Evolutionary conservation across 2,888 invertebrate genomes (phyloP).

Genomic region (Metellina segmentata): DNA sequence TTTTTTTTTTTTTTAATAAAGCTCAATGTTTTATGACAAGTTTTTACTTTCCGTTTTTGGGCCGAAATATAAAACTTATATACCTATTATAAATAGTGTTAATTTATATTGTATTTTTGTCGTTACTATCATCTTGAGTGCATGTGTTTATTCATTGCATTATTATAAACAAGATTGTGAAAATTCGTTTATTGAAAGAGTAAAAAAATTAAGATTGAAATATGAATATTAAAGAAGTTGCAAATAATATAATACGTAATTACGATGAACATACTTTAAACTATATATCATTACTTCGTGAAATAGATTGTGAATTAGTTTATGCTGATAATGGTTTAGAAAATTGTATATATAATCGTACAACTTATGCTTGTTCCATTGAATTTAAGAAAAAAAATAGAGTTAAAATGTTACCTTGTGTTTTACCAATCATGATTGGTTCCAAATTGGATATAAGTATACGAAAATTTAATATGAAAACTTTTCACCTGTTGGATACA

Average conservation of each 20-base stretch:
- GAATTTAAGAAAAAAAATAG: conserved; percentile 26
- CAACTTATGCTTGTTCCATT: conserved; percentile 42
- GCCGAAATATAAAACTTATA: conserved; percentile 25
- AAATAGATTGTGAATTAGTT: conserved; percentile 34
- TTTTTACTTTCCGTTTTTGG: conserved; percentile 48
- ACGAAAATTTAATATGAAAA: conserved; percentile 18
- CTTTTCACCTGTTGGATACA: background rate
- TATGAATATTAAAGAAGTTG: conserved; percentile 32
- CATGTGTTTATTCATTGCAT: conserved; percentile 30
- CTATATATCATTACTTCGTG: background rate
- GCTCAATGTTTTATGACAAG: conserved; percentile 20
- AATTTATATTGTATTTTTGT: conserved; percentile 47
- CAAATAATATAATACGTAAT: conserved; percentile 18
- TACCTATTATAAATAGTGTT: conserved; percentile 39
- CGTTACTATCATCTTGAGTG: conserved; percentile 33
- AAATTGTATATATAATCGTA: conserved; percentile 24
- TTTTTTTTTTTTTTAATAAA: too few species aligned
- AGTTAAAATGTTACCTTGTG: conserved; percentile 11
- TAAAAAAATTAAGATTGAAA: conserved; percentile 37
- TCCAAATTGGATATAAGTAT: conserved; percentile 48
- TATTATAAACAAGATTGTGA: conserved; percentile 51
- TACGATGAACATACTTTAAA: conserved; percentile 33
- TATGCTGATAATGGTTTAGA: conserved; percentile 15
- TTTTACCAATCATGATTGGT: conserved; percentile 49
- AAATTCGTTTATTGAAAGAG: conserved; percentile 51